Base-by-base conservation (phyloP, 2,888 invertebrate species). In the Stramonita haemastoma region DNA sequence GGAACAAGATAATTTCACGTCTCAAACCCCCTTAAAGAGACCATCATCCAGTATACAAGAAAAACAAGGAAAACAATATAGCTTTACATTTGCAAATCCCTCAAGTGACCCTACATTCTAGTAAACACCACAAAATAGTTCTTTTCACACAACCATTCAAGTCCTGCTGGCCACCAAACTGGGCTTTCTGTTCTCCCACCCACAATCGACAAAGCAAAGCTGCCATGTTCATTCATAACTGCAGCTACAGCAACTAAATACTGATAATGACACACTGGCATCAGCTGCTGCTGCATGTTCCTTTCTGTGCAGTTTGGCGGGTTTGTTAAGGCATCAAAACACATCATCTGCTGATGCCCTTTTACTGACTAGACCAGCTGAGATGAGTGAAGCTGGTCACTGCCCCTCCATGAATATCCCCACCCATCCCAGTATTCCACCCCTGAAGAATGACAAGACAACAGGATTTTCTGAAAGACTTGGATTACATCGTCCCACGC, bases 401-500 rank as follows among this genome's bases (percentile, higher is more conserved):
- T 83, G 36, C 81, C 46, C 81, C 81, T 83, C 46, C 11, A 73
- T 73, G 73, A 73, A 73, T 26, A 73, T 22, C 81, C 81, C 36
- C n/a, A 22, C 81, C 81, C 81, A 17, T 22, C 46, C 81, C 46
- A 36, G 32, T 79, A 26, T 32, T 79, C 26, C 77, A 79, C 93
- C 93, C 92, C 93, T 93, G 93, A 93, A 93, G 94, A 94, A 93
- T 93, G 93, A 93, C 93, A 94, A 94, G 94, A 94, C 93, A 92
- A 93, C 93, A 90, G 93, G 93, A 94, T 94, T 93, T 46, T 93
- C 92, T 95, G 94, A 95, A 95, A 95, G 94, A 95, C 94, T 93
- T 91, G 92, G 91, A 93, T 94, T 94, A 94, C 94, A 94, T 94
- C 94, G 46, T 26, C 46, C 90, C 94, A 94, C 94, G 94, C 93